Evolutionary conservation across 2,888 invertebrate genomes (phyloP).

Genomic region (Exocentrus adspersus): DNA sequence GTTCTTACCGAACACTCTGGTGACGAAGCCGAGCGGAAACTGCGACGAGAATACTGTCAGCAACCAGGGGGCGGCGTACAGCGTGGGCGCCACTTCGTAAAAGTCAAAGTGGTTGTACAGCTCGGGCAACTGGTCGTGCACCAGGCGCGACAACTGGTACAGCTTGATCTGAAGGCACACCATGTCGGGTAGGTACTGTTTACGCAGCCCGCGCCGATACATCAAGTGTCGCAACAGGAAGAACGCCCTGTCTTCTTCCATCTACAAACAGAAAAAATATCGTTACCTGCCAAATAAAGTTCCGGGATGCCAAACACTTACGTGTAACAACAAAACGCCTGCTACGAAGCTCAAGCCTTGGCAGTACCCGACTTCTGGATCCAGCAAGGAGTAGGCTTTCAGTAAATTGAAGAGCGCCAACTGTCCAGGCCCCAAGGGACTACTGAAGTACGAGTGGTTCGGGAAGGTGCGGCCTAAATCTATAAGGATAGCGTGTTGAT

Average conservation of each 20-base stretch:
- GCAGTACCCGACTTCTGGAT: constrained; percentile 95
- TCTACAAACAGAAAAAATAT: too few species aligned
- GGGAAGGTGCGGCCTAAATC: constrained; percentile 94
- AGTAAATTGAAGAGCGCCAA: constrained; percentile 92
- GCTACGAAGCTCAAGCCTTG: constrained; percentile 97
- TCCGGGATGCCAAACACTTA: too few species aligned
- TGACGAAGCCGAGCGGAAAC: constrained; percentile 95
- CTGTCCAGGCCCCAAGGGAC: constrained; percentile 92
- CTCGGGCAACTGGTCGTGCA: constrained; percentile 88
- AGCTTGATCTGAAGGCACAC: constrained; percentile 87
- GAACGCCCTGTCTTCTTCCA: constrained; percentile 93
- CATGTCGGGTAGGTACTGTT: constrained; percentile 95
- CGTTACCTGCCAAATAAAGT: too few species aligned
- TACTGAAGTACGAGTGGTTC: constrained; percentile 91
- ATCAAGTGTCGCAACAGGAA: constrained; percentile 88
- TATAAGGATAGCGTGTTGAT: constrained; percentile 96
- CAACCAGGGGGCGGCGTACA: constrained; percentile 98
- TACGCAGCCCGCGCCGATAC: constrained; percentile 87
- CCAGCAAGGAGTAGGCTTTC: constrained; percentile 94
- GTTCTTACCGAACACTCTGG: constrained; percentile 86
- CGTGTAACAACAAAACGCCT: constrained; percentile 91
- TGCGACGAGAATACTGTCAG: constrained; percentile 96
- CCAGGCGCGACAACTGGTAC: constrained; percentile 91
- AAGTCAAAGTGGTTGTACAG: constrained; percentile 87
- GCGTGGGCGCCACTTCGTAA: constrained; percentile 91